These are phyloP conservation scores for Natrix natrix DNA, from an alignment of 2,797 vertebrate genomes.

Conservation along the genomic window DNA sequence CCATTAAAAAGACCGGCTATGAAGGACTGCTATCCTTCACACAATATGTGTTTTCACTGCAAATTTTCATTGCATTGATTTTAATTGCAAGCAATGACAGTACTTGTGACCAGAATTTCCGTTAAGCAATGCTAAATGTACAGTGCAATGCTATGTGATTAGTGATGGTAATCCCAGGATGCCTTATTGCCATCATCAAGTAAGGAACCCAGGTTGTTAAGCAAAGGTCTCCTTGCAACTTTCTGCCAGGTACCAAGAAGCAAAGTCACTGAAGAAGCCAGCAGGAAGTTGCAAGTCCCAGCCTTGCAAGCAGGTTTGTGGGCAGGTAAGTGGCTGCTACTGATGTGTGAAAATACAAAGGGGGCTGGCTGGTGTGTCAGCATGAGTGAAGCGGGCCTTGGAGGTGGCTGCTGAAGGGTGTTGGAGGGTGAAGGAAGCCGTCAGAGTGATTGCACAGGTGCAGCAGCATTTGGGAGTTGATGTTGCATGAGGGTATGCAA, in stretches of 20 bases:
- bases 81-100: background rate
- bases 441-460: background rate
- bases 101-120: background rate
- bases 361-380: background rate
- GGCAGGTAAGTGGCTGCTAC: background rate
- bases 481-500: background rate
- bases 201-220: background rate
- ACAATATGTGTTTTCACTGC: conserved; percentile 20
- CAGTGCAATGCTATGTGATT: background rate
- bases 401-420: background rate
- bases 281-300: background rate
- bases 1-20: conserved; percentile 50
- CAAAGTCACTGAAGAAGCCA: background rate
- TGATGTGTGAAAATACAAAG: background rate
- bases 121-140: background rate
- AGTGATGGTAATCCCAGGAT: background rate
- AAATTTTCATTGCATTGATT: background rate
- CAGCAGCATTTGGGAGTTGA: background rate
- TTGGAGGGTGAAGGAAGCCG: background rate
- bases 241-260: background rate
- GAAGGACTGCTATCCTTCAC: conserved; percentile 46
- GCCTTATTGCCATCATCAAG: background rate
- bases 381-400: background rate
- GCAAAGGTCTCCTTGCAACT: background rate
- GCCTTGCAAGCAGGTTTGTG: background rate